phyloP scores from a whole-genome alignment of 2,888 invertebrate species.

The Diarsia rubi region DNA sequence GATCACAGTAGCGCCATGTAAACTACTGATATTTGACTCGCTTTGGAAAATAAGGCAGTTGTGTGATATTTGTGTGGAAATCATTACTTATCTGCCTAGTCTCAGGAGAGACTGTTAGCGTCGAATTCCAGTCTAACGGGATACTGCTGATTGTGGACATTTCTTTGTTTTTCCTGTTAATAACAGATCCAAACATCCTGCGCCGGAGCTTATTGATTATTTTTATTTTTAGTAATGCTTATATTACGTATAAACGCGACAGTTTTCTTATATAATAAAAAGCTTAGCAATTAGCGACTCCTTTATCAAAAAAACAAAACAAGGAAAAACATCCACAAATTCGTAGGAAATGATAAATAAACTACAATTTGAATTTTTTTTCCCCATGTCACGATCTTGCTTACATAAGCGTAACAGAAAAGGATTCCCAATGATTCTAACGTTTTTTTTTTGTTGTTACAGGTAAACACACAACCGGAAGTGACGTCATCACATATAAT shows the following conservation, averaged over 20 bases:
- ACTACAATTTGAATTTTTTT: conserved; percentile 27
- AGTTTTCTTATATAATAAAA: not conserved
- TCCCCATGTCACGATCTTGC: conserved; percentile 1
- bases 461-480: conserved; percentile 41
- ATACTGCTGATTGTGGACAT: too few relatives aligned
- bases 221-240: not conserved
- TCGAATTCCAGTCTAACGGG: not conserved
- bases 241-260: not conserved
- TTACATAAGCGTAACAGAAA: conserved; percentile 24
- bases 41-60: not conserved
- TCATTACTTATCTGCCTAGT: too few relatives aligned
- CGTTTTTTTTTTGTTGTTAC: conserved; percentile 53
- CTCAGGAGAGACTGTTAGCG: too few relatives aligned
- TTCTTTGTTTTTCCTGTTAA: not conserved
- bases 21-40: not conserved
- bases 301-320: not conserved
- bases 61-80: too few relatives aligned
- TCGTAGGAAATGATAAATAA: conserved; percentile 8
- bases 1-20: too few relatives aligned
- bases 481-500: conserved; percentile 37
- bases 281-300: not conserved
- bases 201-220: not conserved
- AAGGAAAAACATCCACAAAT: not conserved
- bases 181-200: not conserved
- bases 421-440: conserved; percentile 32